A percentile compares a stretch with the other conserved stretches of the same genome.
Conservation (phyloP, 2,797 vertebrate species). For the Gambelia wislizenii region DNA sequence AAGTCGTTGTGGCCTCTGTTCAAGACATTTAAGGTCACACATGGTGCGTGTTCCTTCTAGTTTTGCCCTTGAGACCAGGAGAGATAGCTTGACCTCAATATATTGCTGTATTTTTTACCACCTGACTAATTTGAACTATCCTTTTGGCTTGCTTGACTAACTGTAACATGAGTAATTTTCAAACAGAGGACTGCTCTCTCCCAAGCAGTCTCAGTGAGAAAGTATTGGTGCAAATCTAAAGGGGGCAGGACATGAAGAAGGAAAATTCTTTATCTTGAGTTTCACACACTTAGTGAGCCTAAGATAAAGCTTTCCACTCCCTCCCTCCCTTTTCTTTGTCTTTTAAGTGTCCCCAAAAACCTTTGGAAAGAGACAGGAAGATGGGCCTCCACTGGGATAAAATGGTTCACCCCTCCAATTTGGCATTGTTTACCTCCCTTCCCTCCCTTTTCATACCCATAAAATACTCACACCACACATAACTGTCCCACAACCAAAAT, state of each 20-base stretch:
- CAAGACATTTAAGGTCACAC: constrained; percentile 45
- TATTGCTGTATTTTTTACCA: constrained; percentile 40
- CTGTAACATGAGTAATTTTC: constrained; percentile 43
- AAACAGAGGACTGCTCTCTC: constrained; percentile 49
- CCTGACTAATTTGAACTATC: constrained; percentile 41
- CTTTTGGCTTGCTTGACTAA: constrained; percentile 53
- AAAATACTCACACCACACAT: constrained; percentile 1
- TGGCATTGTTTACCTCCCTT: constrained; percentile 11
- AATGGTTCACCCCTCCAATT: not conserved
- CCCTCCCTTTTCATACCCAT: not conserved
- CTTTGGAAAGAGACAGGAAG: constrained; percentile 29
- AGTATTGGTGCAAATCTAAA: constrained; percentile 26
- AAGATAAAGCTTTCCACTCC: not conserved
- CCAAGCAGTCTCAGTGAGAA: constrained; percentile 39
- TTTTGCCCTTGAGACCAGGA: constrained; percentile 46
- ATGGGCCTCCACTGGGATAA: accelerated
- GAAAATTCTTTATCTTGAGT: constrained; percentile 54
- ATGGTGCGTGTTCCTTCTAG: constrained; percentile 7
- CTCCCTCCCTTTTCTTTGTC: not conserved
- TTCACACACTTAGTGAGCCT: constrained; percentile 10
- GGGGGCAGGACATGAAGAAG: constrained; percentile 59
- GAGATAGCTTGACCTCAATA: constrained; percentile 45
- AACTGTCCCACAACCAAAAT: not conserved
- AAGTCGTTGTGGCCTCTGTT: not conserved
- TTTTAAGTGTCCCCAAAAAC: not conserved